Conservation (phyloP, 2,888 invertebrate genomes). For the Heliconius ismenius region DNA sequence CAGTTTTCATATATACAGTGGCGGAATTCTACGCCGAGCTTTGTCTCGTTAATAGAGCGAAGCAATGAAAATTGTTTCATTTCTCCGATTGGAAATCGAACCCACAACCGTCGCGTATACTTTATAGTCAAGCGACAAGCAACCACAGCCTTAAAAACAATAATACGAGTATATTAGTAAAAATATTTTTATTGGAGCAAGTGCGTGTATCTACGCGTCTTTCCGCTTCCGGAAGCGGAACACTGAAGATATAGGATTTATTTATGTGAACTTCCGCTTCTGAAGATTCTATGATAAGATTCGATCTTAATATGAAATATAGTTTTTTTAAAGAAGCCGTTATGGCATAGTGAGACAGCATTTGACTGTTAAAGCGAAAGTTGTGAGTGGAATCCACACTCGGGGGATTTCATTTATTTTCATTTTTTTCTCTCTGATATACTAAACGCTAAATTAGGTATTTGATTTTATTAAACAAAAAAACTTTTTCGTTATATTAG, state of each 20-base stretch:
- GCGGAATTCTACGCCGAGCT: background rate
- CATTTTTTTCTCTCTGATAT: too few species aligned
- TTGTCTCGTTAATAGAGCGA: background rate
- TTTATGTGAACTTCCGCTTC: constrained; percentile 16
- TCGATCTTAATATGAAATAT: constrained; percentile 11
- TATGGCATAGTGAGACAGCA: background rate
- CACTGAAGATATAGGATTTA: constrained; percentile 1
- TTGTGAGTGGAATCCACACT: too few species aligned
- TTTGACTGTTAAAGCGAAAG: background rate
- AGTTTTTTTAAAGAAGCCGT: background rate
- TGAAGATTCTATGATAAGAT: constrained; percentile 12
- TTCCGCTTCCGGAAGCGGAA: background rate
- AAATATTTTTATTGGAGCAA: constrained; percentile 12
- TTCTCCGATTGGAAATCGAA: background rate
- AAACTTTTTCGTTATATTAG: background rate
- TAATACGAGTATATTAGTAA: background rate
- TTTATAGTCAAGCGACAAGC: background rate
- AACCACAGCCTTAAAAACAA: background rate
- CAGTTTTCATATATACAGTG: background rate
- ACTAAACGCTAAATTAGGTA: too few species aligned
- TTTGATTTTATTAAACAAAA: background rate
- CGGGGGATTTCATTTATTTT: too few species aligned
- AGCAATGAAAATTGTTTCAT: background rate
- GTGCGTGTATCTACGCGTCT: constrained; percentile 8
- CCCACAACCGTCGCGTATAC: background rate